These are phyloP conservation scores for Melanostoma mellinum DNA, from an alignment of 2,888 invertebrate species.

Conservation along the genomic window DNA sequence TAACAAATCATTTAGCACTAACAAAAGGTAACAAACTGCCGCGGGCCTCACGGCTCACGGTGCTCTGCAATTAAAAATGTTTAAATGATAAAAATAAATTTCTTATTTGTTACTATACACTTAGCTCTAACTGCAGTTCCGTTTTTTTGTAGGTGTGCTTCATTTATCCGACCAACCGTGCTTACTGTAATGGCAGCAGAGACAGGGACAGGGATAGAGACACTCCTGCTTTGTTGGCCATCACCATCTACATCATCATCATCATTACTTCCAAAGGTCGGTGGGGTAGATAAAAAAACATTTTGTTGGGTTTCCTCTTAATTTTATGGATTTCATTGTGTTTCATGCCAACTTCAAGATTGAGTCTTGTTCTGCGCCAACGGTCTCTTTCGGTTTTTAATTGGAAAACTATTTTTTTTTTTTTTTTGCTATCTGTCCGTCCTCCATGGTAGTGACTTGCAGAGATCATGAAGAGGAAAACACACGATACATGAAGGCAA, in stretches of 20 bases:
- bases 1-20: slow-evolving; percentile 43
- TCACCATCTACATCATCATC: slow-evolving; percentile 31
- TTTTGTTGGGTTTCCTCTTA: slow-evolving; percentile 35
- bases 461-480: slow-evolving; percentile 20
- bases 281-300: slow-evolving; percentile 12
- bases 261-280: slow-evolving; percentile 27
- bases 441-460: not conserved
- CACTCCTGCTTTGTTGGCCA: slow-evolving; percentile 5
- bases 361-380: slow-evolving; percentile 26
- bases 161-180: slow-evolving; percentile 10
- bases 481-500: not conserved
- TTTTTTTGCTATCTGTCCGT: slow-evolving; percentile 10
- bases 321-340: slow-evolving; percentile 55
- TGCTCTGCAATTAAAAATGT: slow-evolving; percentile 44
- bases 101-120: slow-evolving; percentile 44
- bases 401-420: slow-evolving; percentile 54
- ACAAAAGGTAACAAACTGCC: slow-evolving; percentile 25
- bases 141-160: not conserved
- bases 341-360: slow-evolving; percentile 49
- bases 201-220: not conserved
- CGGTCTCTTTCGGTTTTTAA: slow-evolving; percentile 42
- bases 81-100: slow-evolving; percentile 55
- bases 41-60: not conserved
- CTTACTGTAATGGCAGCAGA: not conserved
- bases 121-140: slow-evolving; percentile 31